These are phyloP conservation scores for Eurystomus gularis DNA, from an alignment of 2,113 vertebrate species.

Conservation along the genomic window DNA sequence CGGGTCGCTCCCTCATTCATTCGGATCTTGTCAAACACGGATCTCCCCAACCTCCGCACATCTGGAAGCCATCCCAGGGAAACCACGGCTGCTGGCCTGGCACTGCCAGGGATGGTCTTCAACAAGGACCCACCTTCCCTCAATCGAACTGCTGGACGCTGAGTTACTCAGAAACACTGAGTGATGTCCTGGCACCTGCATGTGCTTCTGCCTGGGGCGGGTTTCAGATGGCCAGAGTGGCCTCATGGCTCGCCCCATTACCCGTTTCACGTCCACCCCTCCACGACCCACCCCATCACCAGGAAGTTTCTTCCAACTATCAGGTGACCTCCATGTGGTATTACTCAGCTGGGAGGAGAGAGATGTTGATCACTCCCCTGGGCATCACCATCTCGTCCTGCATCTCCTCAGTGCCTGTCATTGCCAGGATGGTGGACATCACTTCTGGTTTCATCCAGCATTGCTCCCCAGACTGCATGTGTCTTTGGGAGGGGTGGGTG, in stretches of 20 bases:
- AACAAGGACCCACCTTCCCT: neutral
- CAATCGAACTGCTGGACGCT: accelerated
- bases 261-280: neutral
- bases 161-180: accelerated
- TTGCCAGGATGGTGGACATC: neutral
- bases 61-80: neutral
- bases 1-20: accelerated
- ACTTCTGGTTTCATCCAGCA: neutral
- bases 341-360: neutral
- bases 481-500: neutral
- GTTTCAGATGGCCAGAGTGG: neutral
- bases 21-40: neutral
- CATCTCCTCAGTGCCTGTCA: accelerated
- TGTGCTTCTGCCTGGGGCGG: neutral
- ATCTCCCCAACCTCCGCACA: neutral
- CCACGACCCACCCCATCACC: accelerated
- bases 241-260: neutral
- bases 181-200: accelerated
- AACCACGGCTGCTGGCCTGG: neutral
- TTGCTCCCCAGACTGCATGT: accelerated
- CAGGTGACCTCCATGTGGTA: accelerated
- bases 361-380: neutral
- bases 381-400: neutral
- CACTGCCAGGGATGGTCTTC: neutral
- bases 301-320: neutral